These are phyloP conservation scores for Oikopleura dioica DNA, from an alignment of 23 tunicate species.

Conservation along the genomic window DNA sequence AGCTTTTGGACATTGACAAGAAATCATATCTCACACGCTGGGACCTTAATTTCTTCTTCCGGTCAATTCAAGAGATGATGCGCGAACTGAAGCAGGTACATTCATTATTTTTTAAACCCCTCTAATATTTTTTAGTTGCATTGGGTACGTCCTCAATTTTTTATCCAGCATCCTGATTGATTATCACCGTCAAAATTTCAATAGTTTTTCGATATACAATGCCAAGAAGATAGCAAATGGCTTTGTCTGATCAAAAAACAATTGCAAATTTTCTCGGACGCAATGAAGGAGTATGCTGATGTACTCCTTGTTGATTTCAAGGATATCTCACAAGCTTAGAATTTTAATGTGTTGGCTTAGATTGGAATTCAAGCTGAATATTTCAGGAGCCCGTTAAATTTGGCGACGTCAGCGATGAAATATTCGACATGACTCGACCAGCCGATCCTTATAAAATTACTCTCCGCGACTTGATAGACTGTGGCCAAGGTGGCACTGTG, in stretches of 20 bases:
- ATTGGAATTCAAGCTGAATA: background rate
- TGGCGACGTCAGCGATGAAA: constrained; percentile 98
- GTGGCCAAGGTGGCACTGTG: constrained; percentile 95
- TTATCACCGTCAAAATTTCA: too few species aligned
- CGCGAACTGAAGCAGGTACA: constrained; percentile 29
- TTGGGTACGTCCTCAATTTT: too few species aligned
- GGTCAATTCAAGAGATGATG: constrained; percentile 54
- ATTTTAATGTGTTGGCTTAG: too few species aligned
- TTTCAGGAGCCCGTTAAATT: constrained; percentile 57
- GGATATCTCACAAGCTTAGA: too few species aligned
- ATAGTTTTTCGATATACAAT: too few species aligned
- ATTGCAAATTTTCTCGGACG: too few species aligned
- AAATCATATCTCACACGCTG: constrained; percentile 52
- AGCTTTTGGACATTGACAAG: constrained; percentile 67
- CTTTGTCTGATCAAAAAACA: too few species aligned
- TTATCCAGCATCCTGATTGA: too few species aligned
- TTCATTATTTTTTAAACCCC: too few species aligned
- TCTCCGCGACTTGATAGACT: constrained; percentile 41
- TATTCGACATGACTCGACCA: constrained; percentile 95
- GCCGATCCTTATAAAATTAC: constrained; percentile 61
- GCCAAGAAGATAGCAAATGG: too few species aligned
- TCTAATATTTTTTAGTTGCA: too few species aligned
- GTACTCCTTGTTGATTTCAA: background rate
- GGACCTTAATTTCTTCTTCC: constrained; percentile 68
- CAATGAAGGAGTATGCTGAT: too few species aligned